phyloP scores from a whole-genome alignment of 2,797 vertebrate genomes.

The Pogonophryne albipinna region DNA sequence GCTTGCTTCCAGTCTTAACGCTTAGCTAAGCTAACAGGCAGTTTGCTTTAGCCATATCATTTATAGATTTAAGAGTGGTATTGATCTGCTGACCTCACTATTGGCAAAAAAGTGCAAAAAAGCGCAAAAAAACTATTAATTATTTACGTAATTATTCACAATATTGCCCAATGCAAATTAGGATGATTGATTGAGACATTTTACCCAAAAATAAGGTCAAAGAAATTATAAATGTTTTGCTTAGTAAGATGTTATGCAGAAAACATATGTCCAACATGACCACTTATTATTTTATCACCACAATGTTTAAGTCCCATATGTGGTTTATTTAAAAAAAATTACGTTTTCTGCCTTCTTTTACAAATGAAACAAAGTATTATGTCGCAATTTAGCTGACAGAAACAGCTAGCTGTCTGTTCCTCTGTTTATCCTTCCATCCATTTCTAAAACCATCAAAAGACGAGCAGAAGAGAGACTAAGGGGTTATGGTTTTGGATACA shows the following conservation, averaged over 20 bases:
- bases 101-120: background rate
- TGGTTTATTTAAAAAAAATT: background rate
- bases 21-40: constrained; percentile 3
- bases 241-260: background rate
- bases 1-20: background rate
- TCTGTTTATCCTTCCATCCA: constrained; percentile 29
- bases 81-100: background rate
- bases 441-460: constrained; percentile 30
- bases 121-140: too few relatives aligned
- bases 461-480: constrained; percentile 44
- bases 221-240: background rate
- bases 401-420: constrained; percentile 17
- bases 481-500: constrained; percentile 85
- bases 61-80: background rate
- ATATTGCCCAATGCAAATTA: background rate
- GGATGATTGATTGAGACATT: background rate
- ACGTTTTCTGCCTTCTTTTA: background rate
- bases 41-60: background rate
- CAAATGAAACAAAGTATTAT: background rate
- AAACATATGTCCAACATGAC: constrained; percentile 1
- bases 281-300: background rate
- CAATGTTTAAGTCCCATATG: background rate
- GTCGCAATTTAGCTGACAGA: constrained; percentile 5
- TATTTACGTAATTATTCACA: background rate
- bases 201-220: background rate